Evolutionary conservation across 2,888 invertebrate genomes (phyloP), one percentile per base, ranked within the genome.

Genomic region (Megamerina dolium): DNA sequence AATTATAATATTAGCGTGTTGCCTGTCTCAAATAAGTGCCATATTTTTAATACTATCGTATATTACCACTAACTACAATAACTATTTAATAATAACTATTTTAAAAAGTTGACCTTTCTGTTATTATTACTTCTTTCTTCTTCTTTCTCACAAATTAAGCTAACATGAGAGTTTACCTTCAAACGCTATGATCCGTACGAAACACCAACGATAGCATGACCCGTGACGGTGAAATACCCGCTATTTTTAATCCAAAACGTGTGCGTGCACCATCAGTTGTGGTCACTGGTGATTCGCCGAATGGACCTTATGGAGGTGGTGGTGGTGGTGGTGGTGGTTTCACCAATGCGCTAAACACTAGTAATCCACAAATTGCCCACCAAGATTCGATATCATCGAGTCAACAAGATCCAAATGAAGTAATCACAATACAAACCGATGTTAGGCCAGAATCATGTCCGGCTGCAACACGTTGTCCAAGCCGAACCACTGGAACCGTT

Each of bases 211-310:
- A 59, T 55, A 66, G 57, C 41, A 82, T 82, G 83, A 81, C 79
- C 54, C 75, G 81, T 55, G 83, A 83, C 77, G 82, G 81, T 59
- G 85, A 86, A 69, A 79, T 87, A 73, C 82, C 85, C 54, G 85
- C 86, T 54, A 87, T 87, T 63, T 87, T 87, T 72, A 85, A 87
- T 72, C 87, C 86, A 33, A 80, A 80, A 64, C 75, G 81, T 54
- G 80, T 80, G 44, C 77, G 82, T 49, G 77, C 82, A 46, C 82
- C 82, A 52, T 81, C 82, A 42, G 82, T 82, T 52, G 81, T 83
- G 59, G 80, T 83, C 53, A 82, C 82, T 35, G 80, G 80, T 55
- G 81, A 82, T 55, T 75, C 76, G 37, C 64, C 70, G 31, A 63
- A 77, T 73, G 70, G 78, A 68, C 61, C 77, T 66, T 55, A 75